Evolutionary conservation across 2,888 invertebrate species (phyloP).

Genomic region (Rhyacophila evoluta): DNA sequence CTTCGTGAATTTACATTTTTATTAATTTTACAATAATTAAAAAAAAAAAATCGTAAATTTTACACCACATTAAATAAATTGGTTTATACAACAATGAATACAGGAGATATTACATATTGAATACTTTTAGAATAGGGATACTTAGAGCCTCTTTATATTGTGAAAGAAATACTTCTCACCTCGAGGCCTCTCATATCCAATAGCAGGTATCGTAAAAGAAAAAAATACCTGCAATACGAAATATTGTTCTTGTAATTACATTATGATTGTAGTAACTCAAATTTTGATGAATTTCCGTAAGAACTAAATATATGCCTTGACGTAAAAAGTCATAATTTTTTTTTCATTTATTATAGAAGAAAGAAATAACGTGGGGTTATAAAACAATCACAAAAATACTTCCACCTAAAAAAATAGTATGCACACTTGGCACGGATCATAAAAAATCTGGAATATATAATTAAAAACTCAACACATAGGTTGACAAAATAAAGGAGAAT

Average conservation of each 20-base stretch:
- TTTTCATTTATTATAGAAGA: background rate
- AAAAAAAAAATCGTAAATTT: no score
- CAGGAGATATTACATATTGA: no score
- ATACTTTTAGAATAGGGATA: no score
- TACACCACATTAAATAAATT: no score
- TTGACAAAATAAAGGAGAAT: background rate
- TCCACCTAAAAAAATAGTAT: background rate
- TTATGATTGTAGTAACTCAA: background rate
- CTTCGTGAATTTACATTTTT: no score
- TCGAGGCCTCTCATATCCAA: background rate
- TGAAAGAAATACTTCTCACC: background rate
- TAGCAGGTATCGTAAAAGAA: background rate
- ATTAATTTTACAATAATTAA: no score
- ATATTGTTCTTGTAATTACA: background rate
- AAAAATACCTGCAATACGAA: background rate
- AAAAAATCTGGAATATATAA: background rate
- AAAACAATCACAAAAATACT: constrained; percentile 8
- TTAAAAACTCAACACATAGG: constrained; percentile 12
- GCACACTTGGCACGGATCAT: constrained; percentile 1
- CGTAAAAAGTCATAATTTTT: no score
- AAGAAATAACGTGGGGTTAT: background rate
- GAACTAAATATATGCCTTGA: no score
- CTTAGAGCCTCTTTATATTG: no score
- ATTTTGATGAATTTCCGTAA: background rate
- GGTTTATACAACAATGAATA: no score